Conservation (phyloP, 2,797 vertebrate species). For the Cyprinella venusta region DNA sequence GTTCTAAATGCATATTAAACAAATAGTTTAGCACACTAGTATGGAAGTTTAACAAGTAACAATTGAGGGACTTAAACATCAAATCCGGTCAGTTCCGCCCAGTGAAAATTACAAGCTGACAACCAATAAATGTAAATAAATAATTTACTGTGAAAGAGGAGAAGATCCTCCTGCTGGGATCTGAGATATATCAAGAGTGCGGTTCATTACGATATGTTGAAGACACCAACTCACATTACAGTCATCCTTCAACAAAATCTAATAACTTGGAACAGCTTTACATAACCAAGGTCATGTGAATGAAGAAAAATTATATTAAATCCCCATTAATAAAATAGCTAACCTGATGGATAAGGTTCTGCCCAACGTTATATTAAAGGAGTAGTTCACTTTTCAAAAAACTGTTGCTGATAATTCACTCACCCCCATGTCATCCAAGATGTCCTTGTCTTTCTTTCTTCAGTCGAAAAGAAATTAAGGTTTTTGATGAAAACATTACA, state of each 20-base stretch:
- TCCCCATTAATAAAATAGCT: neutral
- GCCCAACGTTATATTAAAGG: neutral
- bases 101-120: neutral
- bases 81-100: neutral
- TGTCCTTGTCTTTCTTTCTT: too few species aligned
- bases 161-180: neutral
- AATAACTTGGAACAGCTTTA: neutral
- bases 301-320: neutral
- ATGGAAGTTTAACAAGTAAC: neutral
- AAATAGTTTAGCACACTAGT: neutral
- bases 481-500: too few species aligned
- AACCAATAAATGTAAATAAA: neutral
- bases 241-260: neutral
- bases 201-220: neutral
- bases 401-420: too few species aligned
- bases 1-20: neutral
- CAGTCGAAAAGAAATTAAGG: too few species aligned
- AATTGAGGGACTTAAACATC: neutral
- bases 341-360: neutral
- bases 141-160: neutral
- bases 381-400: too few species aligned
- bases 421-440: too few species aligned
- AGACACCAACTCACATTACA: conserved; percentile 1
- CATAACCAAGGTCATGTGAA: neutral
- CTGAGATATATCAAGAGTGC: neutral